Evolutionary conservation across 2,113 vertebrate species (phyloP), one percentile per base, ranked within the genome.

Genomic region (Psilopogon haemacephalus): DNA sequence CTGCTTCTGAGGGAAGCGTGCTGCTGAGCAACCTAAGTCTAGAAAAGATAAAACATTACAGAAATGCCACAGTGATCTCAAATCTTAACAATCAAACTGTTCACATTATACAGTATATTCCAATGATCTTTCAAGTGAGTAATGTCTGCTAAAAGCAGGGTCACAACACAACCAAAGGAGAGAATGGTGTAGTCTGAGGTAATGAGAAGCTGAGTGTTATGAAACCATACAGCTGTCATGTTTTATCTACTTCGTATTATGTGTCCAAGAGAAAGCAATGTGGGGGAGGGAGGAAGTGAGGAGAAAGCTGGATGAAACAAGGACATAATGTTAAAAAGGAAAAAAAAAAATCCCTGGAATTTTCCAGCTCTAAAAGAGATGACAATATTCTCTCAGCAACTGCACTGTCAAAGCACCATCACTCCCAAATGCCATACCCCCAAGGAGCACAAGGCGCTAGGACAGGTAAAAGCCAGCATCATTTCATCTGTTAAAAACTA

Each of bases 281-380:
- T 4, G 14, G 42, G n/a, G 44, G 46, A 71, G 3, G 40, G 30
- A 80, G n/a, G 27, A 72, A 72, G 48, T 6, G 65, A 11, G 46
- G 56, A 87, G 59, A 93, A 56, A 82, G 67, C n/a, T 69, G 86
- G 46, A 85, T 76, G 74, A 90, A 94, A 80, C 28, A 73, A 65
- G 35, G 56, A 74, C 9, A 15, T 28, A 75, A 71, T 2, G 0
- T 37, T 74, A 63, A 85, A 91, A 76, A 42, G 42, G 77, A 84
- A 92, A 85, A 90, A 76, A 24, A 50, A 77, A 82, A 92, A 73
- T 12, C 54, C 84, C 62, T 55, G 15, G 32, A 79, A 65, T 73
- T 60, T 85, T 83, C 46, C 71, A 71, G 62, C 42, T 67, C 52
- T 42, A 40, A 72, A 48, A 33, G 33, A 74, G 27, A 48, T 44